Evolutionary conservation across 23 tunicate species (phyloP).

Genomic region (Trididemnum nubilum): DNA sequence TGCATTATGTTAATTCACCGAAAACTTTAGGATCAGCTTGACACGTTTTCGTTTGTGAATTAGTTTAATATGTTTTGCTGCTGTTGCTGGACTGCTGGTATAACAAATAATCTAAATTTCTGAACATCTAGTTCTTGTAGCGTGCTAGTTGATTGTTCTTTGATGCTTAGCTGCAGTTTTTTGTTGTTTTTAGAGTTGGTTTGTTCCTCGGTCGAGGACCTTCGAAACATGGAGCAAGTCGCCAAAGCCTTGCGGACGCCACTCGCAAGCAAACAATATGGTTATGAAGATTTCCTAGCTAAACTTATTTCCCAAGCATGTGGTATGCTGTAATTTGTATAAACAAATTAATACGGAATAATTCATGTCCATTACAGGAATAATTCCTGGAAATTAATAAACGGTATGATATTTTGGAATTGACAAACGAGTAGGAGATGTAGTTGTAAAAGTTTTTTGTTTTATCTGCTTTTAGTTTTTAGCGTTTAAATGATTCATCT

Average conservation of each 20-base stretch:
- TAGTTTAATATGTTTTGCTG: too few relatives aligned
- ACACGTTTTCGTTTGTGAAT: too few relatives aligned
- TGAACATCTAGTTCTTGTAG: too few relatives aligned
- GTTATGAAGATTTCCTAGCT: conserved; percentile 96
- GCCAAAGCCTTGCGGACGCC: conserved; percentile 74
- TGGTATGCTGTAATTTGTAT: conserved; percentile 48
- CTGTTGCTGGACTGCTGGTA: too few relatives aligned
- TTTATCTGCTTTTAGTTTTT: too few relatives aligned
- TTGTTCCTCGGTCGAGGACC: conserved; percentile 60
- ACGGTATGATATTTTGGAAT: too few relatives aligned
- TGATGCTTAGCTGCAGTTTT: neutral
- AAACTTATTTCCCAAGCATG: conserved; percentile 86
- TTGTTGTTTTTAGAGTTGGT: conserved; percentile 50
- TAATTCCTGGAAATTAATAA: too few relatives aligned
- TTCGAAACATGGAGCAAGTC: conserved; percentile 61
- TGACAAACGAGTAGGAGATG: too few relatives aligned
- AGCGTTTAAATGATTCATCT: too few relatives aligned
- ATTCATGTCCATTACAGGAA: neutral
- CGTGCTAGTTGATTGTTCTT: neutral
- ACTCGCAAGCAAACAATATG: conserved; percentile 93
- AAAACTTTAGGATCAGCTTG: neutral
- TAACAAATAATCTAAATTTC: too few relatives aligned
- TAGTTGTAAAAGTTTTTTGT: too few relatives aligned
- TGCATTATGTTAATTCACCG: neutral
- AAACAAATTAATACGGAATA: neutral